These are phyloP conservation scores for Spongia lamella DNA, from an alignment of 37 sponge, comb jelly and placozoan species.

Conservation along the genomic window DNA sequence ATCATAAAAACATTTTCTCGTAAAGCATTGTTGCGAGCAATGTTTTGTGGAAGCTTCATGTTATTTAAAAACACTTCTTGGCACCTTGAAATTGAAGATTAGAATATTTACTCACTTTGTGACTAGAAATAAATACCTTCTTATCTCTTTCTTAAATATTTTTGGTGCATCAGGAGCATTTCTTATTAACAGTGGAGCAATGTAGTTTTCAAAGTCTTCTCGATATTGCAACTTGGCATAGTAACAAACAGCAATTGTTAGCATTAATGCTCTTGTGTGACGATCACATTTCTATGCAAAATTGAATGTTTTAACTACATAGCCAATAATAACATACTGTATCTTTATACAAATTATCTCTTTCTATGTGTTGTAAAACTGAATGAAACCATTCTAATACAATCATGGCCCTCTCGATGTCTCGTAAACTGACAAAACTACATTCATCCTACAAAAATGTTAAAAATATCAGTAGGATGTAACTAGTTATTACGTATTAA, in stretches of 20 bases:
- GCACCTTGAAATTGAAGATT: slow-evolving; percentile 30
- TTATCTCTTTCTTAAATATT: background rate
- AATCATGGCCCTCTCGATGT: slow-evolving; percentile 45
- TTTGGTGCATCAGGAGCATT: background rate
- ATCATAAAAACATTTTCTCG: slow-evolving; percentile 83
- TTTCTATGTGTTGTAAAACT: too few species aligned
- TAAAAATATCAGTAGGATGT: background rate
- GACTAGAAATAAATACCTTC: background rate
- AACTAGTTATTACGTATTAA: background rate
- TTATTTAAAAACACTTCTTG: slow-evolving; percentile 46
- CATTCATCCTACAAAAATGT: slow-evolving; percentile 38
- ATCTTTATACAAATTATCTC: too few species aligned
- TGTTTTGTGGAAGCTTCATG: slow-evolving; percentile 38
- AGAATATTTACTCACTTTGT: background rate
- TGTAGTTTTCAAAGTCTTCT: slow-evolving; percentile 13
- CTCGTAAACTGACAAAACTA: slow-evolving; percentile 56
- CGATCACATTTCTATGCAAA: too few species aligned
- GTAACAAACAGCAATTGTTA: slow-evolving; percentile 50
- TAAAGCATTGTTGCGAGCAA: slow-evolving; percentile 66
- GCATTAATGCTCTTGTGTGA: slow-evolving; percentile 2
- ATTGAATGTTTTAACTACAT: too few species aligned
- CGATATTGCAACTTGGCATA: slow-evolving; percentile 15
- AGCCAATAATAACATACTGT: too few species aligned
- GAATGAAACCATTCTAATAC: slow-evolving; percentile 40
- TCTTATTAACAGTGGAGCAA: slow-evolving; percentile 1